A percentile compares a stretch with the other conserved stretches of the same genome.
Evolutionary conservation across 1,140 invertebrate genomes (phyloP).

Genomic region (Scaptomyza montana): DNA sequence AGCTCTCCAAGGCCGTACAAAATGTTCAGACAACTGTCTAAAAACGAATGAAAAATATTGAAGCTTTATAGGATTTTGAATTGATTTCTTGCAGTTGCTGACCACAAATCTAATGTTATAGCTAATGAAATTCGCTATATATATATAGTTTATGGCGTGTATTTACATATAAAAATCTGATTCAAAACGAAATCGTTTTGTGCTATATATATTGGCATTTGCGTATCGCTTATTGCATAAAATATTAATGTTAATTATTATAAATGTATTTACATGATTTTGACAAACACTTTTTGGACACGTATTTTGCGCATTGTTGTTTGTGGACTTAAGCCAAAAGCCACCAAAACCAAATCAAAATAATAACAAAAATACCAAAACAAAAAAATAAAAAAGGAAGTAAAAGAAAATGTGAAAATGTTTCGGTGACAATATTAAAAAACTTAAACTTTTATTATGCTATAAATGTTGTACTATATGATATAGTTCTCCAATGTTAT

Average conservation of each 20-base stretch:
- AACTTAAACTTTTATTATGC: constrained; percentile 43
- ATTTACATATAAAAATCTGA: constrained; percentile 6
- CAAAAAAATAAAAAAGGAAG: not conserved
- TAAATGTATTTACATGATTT: constrained; percentile 55
- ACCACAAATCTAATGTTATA: constrained; percentile 4
- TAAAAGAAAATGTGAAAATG: constrained; percentile 26
- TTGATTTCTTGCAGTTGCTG: not conserved
- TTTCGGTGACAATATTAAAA: constrained; percentile 71
- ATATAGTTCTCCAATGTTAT: constrained; percentile 1
- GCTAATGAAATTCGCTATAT: constrained; percentile 29
- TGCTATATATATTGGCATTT: constrained; percentile 36
- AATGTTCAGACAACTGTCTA: constrained; percentile 93
- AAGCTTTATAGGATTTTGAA: not conserved
- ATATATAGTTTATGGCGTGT: not conserved
- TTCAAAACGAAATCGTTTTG: constrained; percentile 17
- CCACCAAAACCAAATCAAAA: constrained; percentile 6
- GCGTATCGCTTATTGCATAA: constrained; percentile 66
- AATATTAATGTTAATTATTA: constrained; percentile 24
- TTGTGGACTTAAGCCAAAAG: constrained; percentile 14
- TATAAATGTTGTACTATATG: constrained; percentile 40
- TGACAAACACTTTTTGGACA: constrained; percentile 58
- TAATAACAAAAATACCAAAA: constrained; percentile 8
- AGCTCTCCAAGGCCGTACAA: constrained; percentile 93
- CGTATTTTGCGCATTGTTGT: constrained; percentile 50
- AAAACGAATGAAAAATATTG: constrained; percentile 40